Evolutionary conservation across 2,797 vertebrate genomes (phyloP).

Genomic region (Sebastes umbrosus): DNA sequence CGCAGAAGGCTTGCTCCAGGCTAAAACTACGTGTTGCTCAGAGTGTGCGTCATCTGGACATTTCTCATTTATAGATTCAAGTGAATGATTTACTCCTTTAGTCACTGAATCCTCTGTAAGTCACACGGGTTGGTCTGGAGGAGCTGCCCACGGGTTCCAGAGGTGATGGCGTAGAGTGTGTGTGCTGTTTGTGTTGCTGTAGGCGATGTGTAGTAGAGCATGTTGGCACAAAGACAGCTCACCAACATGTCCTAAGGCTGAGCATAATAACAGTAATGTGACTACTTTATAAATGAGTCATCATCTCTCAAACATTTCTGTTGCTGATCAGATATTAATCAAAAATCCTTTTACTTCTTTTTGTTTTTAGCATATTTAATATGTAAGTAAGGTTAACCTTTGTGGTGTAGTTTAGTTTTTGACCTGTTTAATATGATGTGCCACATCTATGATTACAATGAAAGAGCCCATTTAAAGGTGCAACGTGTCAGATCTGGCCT

Average conservation of each 20-base stretch:
- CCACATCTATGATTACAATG: neutral
- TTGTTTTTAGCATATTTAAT: neutral
- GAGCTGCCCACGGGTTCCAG: neutral
- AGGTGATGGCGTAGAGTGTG: neutral
- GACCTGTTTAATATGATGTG: neutral
- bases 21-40: neutral
- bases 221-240: neutral
- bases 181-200: neutral
- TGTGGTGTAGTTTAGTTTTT: neutral
- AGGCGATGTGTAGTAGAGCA: neutral
- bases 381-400: too few species aligned
- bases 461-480: neutral
- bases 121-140: neutral
- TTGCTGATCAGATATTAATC: neutral
- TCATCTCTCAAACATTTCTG: neutral
- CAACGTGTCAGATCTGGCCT: too few species aligned
- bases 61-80: neutral
- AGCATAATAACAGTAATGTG: neutral
- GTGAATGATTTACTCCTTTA: neutral
- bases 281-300: neutral
- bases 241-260: neutral
- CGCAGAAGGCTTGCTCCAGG: neutral
- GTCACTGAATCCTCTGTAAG: neutral
- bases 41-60: neutral
- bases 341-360: neutral